Base-by-base conservation (phyloP, 64 coral and sea anemone species). In the Catalaphyllia jardinei region DNA sequence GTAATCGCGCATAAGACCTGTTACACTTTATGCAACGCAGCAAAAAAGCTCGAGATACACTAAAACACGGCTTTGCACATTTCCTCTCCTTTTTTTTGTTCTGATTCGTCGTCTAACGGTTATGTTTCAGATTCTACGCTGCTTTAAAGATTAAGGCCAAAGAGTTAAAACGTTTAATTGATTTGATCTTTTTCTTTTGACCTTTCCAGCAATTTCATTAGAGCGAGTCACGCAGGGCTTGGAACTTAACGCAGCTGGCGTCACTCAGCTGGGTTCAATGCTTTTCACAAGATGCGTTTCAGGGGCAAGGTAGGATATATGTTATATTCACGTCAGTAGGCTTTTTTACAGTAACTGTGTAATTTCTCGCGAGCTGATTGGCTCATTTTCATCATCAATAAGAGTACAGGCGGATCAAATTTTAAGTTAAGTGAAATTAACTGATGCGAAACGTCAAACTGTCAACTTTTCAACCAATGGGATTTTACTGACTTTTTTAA, bases 271-370 rank as follows among this genome's bases (percentile, higher is more conserved):
- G 29, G 97, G 97, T 9, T 99, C 97, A 1, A 99, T 99, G 97
- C 77, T 99, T 12, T 99, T 99, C 57, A 99, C 97, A 25, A 83
- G 97, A 93, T 95, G 97, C 78, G 97, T 99, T 1, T 99, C 97
- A 24, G 97, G 97, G 8, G 97, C 97, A 74, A 99, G 97, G 97
- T 99, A 93, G 30, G 62, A 22, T 20, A 49, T 20, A 24, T 16
- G n/a, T 74, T 79, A 24, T 38, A 6, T 79, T 50, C 77, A 10
- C 42, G 6, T 27, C 46, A 60, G 9, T 67, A 10, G 19, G 30
- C 8, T 61, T 35, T 35, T 35, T 35, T 35, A 35, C 33, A 35
- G 3, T 35, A 35, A 35, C 3, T 35, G 33, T 35, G 1, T 35
- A 1, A 35, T 35, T 35, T 35, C 33, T 35, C 1, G 33, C 33